Conservation (phyloP, 2,113 vertebrate species). For the human (Homo sapiens) region GRCh38 chr13:90189501-90190000, state of each 20-base stretch:
- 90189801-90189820: neutral
- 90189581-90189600: neutral
- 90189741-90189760: neutral
- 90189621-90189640: neutral
- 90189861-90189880: neutral
- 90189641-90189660: neutral
- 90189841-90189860: neutral
- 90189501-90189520: neutral
- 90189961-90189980: neutral
- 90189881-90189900: neutral
- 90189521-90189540: neutral
- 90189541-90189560: neutral
- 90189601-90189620: neutral
- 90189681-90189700: neutral
- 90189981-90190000: neutral
- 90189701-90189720: neutral
- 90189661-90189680: neutral
- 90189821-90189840: neutral
- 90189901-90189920: neutral
- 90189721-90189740: neutral
- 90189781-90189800: neutral
- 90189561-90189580: neutral
- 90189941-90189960: neutral
- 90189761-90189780: no score
- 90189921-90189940: neutral